Conservation (phyloP, 2,888 invertebrate species). For the Dascillus cervinus region DNA sequence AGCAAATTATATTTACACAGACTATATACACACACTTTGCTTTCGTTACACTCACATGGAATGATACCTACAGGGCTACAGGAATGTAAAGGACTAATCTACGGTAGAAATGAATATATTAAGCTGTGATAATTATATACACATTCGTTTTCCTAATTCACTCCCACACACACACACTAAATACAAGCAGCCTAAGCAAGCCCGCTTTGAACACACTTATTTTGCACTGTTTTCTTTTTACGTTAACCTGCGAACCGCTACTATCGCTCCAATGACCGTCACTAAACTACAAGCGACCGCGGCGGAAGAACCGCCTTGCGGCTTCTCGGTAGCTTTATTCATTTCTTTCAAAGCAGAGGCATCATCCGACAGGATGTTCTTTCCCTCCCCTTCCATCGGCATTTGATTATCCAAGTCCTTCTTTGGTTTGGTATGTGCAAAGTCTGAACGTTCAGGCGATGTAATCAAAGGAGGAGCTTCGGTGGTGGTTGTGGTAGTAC, state of each 20-base stretch:
- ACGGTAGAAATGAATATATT: conserved; percentile 15
- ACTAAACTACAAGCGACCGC: conserved; percentile 5
- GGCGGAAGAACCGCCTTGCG: conserved; percentile 6
- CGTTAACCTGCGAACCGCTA: conserved; percentile 21
- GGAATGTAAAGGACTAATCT: conserved; percentile 16
- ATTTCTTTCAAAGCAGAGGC: conserved; percentile 37
- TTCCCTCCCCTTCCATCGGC: conserved; percentile 5
- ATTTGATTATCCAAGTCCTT: conserved; percentile 12
- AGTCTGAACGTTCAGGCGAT: conserved; percentile 36
- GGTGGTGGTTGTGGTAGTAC: conserved; percentile 51
- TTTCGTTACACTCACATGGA: conserved; percentile 13
- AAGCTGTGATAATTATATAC: conserved; percentile 25
- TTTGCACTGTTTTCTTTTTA: conserved; percentile 12
- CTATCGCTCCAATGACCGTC: conserved; percentile 5
- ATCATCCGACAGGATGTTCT: conserved; percentile 34
- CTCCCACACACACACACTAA: conserved; percentile 18
- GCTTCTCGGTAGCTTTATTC: conserved; percentile 14
- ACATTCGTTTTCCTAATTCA: conserved; percentile 12
- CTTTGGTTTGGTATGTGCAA: conserved; percentile 20
- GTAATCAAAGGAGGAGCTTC: conserved; percentile 41
- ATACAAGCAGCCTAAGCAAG: conserved; percentile 21
- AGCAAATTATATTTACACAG: conserved; percentile 27
- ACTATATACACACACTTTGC: conserved; percentile 26
- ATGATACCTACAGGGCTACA: conserved; percentile 11
- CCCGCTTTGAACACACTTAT: background rate